Conservation (phyloP, 2,113 vertebrate genomes). For the Oostethus manadensis region DNA sequence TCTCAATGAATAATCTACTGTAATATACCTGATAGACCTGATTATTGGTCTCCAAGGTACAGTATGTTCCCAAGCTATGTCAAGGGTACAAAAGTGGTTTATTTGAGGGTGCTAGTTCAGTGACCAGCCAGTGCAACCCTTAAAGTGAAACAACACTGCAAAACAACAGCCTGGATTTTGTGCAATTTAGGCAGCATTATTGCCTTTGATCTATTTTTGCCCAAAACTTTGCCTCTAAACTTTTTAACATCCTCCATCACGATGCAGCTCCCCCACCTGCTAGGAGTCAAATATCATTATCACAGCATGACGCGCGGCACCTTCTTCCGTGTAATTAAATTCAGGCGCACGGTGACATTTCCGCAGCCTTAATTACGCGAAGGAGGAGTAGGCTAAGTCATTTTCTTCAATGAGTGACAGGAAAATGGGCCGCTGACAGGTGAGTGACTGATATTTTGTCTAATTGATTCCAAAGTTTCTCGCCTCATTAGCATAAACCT, state of each 20-base stretch:
- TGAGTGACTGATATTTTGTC: constrained; percentile 11
- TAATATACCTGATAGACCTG: too few species aligned
- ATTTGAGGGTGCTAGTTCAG: too few species aligned
- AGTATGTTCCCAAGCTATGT: too few species aligned
- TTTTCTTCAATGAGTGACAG: constrained; percentile 20
- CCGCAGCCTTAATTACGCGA: constrained; percentile 40
- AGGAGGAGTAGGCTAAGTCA: constrained; percentile 16
- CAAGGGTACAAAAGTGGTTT: too few species aligned
- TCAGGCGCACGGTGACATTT: constrained; percentile 41
- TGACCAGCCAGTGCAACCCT: too few species aligned
- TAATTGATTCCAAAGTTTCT: neutral
- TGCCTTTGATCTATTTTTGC: neutral
- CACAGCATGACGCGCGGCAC: constrained; percentile 26
- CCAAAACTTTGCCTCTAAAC: neutral
- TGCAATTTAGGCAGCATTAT: constrained; percentile 18
- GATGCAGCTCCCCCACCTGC: constrained; percentile 16
- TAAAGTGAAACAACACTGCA: too few species aligned
- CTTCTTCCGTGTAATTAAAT: constrained; percentile 42
- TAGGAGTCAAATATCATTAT: constrained; percentile 50
- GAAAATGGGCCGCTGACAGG: constrained; percentile 26
- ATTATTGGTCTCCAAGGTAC: too few species aligned
- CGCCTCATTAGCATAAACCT: neutral
- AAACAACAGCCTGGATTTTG: neutral
- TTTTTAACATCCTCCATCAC: constrained; percentile 7
- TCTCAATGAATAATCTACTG: too few species aligned